A percentile compares a stretch with the other conserved stretches of the same genome.
Conservation (phyloP, 2,113 vertebrate genomes). For the Platysternon megacephalum region DNA sequence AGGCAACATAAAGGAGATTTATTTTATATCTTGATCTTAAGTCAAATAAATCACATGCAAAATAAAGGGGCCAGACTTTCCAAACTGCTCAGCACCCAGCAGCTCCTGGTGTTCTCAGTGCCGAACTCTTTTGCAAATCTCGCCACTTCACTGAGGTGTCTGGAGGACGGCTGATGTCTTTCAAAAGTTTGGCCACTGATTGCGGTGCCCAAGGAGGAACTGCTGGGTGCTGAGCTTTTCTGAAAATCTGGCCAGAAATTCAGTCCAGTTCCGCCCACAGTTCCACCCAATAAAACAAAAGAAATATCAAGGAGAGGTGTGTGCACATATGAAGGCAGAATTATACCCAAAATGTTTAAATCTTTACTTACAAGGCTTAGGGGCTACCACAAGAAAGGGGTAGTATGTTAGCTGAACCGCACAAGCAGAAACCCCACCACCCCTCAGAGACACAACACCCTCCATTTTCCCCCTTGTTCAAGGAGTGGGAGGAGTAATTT, state of each 20-base stretch:
- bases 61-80: constrained; percentile 41
- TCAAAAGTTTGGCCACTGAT: not conserved
- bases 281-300: not conserved
- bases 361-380: not conserved
- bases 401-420: no score
- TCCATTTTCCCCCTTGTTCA: not conserved
- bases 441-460: not conserved
- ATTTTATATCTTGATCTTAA: constrained; percentile 49
- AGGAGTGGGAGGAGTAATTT: not conserved
- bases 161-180: not conserved
- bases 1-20: constrained; percentile 44
- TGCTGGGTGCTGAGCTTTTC: not conserved
- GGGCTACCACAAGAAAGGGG: not conserved
- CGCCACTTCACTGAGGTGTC: not conserved
- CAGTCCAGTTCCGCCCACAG: not conserved
- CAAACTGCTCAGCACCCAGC: constrained; percentile 29
- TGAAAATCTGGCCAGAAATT: not conserved
- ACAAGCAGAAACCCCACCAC: not conserved
- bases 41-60: constrained; percentile 52
- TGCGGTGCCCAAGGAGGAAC: not conserved
- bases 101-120: not conserved
- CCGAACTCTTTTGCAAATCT: not conserved
- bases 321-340: not conserved
- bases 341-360: not conserved
- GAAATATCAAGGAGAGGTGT: no score